phyloP scores from a whole-genome alignment of 2,113 vertebrate genomes.

The Cromileptes altivelis region DNA sequence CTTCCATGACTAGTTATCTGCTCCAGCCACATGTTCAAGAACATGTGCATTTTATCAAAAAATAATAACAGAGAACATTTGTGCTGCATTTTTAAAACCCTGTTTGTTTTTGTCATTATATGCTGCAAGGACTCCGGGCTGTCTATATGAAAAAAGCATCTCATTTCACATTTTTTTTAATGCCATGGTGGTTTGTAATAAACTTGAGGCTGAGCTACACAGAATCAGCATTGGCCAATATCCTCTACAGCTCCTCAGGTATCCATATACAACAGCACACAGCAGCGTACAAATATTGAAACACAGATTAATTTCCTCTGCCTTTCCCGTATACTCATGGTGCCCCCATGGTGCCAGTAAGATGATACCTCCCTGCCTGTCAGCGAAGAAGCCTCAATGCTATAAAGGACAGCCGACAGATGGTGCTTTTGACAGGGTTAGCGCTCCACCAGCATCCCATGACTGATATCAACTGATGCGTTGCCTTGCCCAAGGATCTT shows the following conservation, averaged over 20 bases:
- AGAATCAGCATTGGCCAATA: slow-evolving; percentile 42
- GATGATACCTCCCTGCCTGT: slow-evolving; percentile 45
- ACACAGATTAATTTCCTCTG: slow-evolving; percentile 57
- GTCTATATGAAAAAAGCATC: slow-evolving; percentile 37
- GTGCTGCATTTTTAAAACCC: slow-evolving; percentile 29
- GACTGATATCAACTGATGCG: slow-evolving; percentile 47
- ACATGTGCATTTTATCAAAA: slow-evolving; percentile 29
- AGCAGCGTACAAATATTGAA: slow-evolving; percentile 58
- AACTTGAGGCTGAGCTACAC: slow-evolving; percentile 31
- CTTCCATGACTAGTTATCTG: background rate
- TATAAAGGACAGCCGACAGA: slow-evolving; percentile 59
- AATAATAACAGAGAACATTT: slow-evolving; percentile 3
- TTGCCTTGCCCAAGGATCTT: slow-evolving; percentile 42
- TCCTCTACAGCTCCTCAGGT: slow-evolving; percentile 59
- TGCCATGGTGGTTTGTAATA: slow-evolving; percentile 48
- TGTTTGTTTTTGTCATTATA: slow-evolving; percentile 53
- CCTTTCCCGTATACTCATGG: slow-evolving; percentile 30
- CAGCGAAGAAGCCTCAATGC: slow-evolving; percentile 25
- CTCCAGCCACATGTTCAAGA: slow-evolving; percentile 14
- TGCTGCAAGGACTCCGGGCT: slow-evolving; percentile 38
- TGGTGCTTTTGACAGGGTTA: slow-evolving; percentile 62
- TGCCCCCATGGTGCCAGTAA: slow-evolving; percentile 54
- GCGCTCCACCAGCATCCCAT: slow-evolving; percentile 43
- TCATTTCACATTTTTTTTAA: slow-evolving; percentile 43
- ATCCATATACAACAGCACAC: slow-evolving; percentile 47